Percentiles rank a stretch among this genome's conserved stretches.
Evolutionary conservation across 2,113 vertebrate genomes (phyloP).

Genomic region (Dipodomys stephensi): DNA sequence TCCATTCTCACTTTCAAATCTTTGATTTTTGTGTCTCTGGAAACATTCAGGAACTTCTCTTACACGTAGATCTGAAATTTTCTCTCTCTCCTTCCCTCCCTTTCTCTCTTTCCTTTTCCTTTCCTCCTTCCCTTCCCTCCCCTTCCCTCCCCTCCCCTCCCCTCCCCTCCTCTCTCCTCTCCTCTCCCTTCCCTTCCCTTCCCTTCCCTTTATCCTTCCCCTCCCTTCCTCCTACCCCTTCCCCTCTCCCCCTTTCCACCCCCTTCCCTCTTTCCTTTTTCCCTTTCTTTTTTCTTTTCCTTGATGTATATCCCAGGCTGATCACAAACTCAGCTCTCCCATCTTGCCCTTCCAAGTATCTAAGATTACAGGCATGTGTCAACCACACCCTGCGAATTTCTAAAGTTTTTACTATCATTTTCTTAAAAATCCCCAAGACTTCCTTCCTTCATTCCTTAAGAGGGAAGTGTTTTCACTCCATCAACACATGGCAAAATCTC

Average conservation of each 20-base stretch:
- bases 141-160: no score
- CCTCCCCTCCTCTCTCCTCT: rapidly evolving
- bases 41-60: neutral
- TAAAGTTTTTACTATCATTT: neutral
- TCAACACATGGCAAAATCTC: no score
- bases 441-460: neutral
- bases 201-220: no score
- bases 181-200: neutral
- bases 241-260: neutral
- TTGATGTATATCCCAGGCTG: no score
- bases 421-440: neutral
- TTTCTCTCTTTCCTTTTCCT: neutral
- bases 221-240: no score
- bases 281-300: no score
- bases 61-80: neutral
- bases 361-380: no score
- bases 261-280: neutral
- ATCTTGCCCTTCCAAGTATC: no score
- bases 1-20: neutral
- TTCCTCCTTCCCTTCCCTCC: neutral
- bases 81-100: neutral
- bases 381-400: neutral
- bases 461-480: no score
- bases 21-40: neutral
- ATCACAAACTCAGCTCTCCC: no score